A percentile compares a stretch with the other conserved stretches of the same genome.
These are phyloP conservation scores for Hirtodrosophila trivittata DNA, from an alignment of 2,888 invertebrate species.

Conservation along the genomic window DNA sequence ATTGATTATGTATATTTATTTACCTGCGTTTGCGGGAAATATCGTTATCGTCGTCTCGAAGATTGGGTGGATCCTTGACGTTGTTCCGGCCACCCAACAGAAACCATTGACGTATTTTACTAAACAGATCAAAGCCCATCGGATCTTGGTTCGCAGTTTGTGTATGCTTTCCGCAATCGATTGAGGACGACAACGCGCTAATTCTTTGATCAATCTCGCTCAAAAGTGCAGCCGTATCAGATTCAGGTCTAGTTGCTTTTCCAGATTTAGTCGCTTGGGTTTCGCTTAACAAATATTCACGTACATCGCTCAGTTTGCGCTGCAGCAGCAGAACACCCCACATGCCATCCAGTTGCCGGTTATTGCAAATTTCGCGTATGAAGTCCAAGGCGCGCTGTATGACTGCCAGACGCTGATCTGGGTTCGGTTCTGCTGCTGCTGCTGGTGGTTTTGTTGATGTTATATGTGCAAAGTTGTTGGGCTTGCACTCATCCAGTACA, in stretches of 20 bases:
- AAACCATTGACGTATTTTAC: slow-evolving; percentile 59
- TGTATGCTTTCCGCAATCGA: slow-evolving; percentile 7
- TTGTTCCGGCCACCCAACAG: slow-evolving; percentile 30
- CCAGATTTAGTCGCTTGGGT: neutral
- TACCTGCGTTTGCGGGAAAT: slow-evolving; percentile 35
- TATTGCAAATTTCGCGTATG: slow-evolving; percentile 13
- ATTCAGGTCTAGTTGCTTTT: neutral
- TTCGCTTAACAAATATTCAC: slow-evolving; percentile 26
- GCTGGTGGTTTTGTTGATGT: neutral
- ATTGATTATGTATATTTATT: neutral
- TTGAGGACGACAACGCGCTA: slow-evolving; percentile 4
- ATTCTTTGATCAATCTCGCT: slow-evolving; percentile 22
- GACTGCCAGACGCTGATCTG: slow-evolving; percentile 18
- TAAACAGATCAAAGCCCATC: slow-evolving; percentile 81
- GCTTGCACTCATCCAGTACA: slow-evolving; percentile 4
- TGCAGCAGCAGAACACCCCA: slow-evolving; percentile 22
- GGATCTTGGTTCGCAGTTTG: slow-evolving; percentile 47
- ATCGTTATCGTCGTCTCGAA: neutral
- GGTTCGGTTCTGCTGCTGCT: neutral
- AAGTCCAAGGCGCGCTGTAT: slow-evolving; percentile 31
- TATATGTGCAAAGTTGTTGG: neutral
- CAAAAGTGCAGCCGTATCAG: neutral
- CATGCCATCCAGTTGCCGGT: neutral
- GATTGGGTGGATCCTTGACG: slow-evolving; percentile 42
- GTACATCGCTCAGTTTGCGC: slow-evolving; percentile 38